A percentile compares a stretch with the other conserved stretches of the same genome.
phyloP scores from a whole-genome alignment of 2,113 vertebrate genomes.

The Apodemus speciosus region DNA sequence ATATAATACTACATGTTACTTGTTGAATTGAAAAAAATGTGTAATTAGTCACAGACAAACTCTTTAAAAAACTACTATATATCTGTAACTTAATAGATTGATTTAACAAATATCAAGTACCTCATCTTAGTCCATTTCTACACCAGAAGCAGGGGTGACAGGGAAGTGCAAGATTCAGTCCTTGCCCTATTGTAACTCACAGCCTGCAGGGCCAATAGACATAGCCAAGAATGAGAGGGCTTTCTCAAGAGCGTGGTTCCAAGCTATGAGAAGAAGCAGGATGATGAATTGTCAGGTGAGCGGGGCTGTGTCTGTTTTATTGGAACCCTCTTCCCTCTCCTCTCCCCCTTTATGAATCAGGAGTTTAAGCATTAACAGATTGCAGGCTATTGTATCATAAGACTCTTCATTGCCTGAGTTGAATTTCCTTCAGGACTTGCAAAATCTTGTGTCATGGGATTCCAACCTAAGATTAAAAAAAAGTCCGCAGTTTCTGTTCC shows the following conservation, averaged over 20 bases:
- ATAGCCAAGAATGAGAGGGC: background rate
- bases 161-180: background rate
- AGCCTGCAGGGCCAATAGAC: background rate
- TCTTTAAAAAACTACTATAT: background rate
- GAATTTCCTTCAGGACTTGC: conserved; percentile 85
- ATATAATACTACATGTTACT: background rate
- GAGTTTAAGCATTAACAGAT: conserved; percentile 75
- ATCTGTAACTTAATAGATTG: background rate
- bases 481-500: conserved; percentile 87
- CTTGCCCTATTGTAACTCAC: background rate
- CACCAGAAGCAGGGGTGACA: background rate
- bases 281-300: conserved; percentile 25
- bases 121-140: background rate
- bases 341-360: conserved; percentile 75
- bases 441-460: conserved; percentile 88
- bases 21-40: background rate
- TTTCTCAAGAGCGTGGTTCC: background rate
- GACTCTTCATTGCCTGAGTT: conserved; percentile 79
- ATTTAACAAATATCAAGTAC: background rate
- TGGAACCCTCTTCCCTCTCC: conserved; percentile 51
- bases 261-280: background rate
- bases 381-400: conserved; percentile 83
- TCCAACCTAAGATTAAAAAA: conserved; percentile 82
- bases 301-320: background rate
- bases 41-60: background rate